Percentiles rank a stretch among this genome's conserved stretches.
Conservation (phyloP, 2,888 invertebrate species). For the Chesias legatella region DNA sequence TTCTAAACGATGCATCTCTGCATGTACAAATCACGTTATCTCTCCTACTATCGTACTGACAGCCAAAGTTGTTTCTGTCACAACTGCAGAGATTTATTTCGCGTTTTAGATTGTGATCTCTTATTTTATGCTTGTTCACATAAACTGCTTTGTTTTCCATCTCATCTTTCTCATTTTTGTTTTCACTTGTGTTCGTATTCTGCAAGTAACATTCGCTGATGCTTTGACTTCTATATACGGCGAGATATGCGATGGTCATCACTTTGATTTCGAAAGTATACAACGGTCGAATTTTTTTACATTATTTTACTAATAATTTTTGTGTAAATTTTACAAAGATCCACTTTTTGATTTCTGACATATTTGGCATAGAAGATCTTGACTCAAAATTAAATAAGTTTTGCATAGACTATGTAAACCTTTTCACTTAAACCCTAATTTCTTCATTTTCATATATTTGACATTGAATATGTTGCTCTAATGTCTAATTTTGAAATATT, state of each 20-base stretch:
- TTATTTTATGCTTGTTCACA: slow-evolving; percentile 37
- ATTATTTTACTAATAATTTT: slow-evolving; percentile 6
- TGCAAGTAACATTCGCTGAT: slow-evolving; percentile 13
- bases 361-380: too few relatives aligned
- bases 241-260: slow-evolving; percentile 8
- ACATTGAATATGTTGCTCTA: too few relatives aligned
- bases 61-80: slow-evolving; percentile 38
- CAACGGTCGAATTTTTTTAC: slow-evolving; percentile 3
- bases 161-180: slow-evolving; percentile 52
- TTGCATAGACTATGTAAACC: too few relatives aligned
- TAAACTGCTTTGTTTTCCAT: slow-evolving; percentile 51
- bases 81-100: slow-evolving; percentile 20
- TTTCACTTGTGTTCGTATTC: slow-evolving; percentile 17
- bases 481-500: too few relatives aligned
- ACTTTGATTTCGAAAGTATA: slow-evolving; percentile 3
- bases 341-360: too few relatives aligned
- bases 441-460: too few relatives aligned
- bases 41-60: slow-evolving; percentile 44
- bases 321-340: too few relatives aligned
- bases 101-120: slow-evolving; percentile 21
- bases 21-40: slow-evolving; percentile 41
- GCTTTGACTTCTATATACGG: slow-evolving; percentile 6
- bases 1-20: slow-evolving; percentile 23
- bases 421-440: too few relatives aligned
- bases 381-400: too few relatives aligned